Conservation (phyloP, 64 coral and sea anemone genomes). For the Cladopsammia gracilis region DNA sequence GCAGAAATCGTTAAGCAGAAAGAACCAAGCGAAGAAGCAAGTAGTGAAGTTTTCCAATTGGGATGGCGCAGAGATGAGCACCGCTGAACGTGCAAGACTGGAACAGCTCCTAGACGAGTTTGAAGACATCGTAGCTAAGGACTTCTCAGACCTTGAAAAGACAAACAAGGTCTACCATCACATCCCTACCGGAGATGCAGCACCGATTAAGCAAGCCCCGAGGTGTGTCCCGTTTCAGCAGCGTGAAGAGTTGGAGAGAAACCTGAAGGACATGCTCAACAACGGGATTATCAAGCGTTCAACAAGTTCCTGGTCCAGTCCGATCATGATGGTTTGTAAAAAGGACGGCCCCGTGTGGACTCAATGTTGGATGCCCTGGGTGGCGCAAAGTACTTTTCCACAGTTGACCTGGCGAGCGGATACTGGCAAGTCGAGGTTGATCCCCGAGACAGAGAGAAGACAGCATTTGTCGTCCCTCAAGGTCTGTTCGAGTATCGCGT, state of each 20-base stretch:
- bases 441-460: constrained; percentile 4
- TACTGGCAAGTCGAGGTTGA: constrained; percentile 34
- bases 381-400: not conserved
- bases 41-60: constrained; percentile 8
- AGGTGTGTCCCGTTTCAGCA: constrained; percentile 2
- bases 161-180: constrained; percentile 31
- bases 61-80: constrained; percentile 12
- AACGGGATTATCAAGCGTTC: constrained; percentile 17
- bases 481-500: too few relatives aligned
- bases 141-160: not conserved
- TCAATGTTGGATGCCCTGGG: constrained; percentile 10
- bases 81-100: not conserved
- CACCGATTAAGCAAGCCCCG: constrained; percentile 18
- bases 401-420: not conserved
- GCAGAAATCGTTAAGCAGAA: too few relatives aligned
- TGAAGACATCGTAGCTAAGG: constrained; percentile 6
- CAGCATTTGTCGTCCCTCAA: constrained; percentile 42
- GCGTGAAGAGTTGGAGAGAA: not conserved
- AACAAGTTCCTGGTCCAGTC: constrained; percentile 13
- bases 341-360: constrained; percentile 10
- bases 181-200: constrained; percentile 6
- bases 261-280: constrained; percentile 2
- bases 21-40: not conserved
- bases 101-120: constrained; percentile 1
- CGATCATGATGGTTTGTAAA: constrained; percentile 9